A percentile compares a stretch with the other conserved stretches of the same genome.
Conservation (phyloP, 2,797 vertebrate genomes). For the Aselliscus stoliczkanus region DNA sequence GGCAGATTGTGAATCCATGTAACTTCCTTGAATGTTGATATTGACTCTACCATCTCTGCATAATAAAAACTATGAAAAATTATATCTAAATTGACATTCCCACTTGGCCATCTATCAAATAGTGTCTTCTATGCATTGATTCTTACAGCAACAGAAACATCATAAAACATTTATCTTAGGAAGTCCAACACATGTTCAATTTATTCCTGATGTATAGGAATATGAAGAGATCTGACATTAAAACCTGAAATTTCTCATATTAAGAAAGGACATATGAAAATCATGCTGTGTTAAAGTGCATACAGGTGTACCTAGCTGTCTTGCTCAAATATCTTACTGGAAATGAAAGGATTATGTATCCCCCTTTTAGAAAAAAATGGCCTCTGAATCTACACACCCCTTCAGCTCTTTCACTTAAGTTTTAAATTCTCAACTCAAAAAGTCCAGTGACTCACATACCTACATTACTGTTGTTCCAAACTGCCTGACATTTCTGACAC, state of each 20-base stretch:
- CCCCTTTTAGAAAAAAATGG: neutral
- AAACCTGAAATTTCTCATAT: neutral
- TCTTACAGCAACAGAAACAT: conserved; percentile 33
- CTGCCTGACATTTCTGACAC: neutral
- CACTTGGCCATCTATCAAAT: neutral
- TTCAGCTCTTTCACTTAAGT: neutral
- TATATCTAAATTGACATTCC: conserved; percentile 1
- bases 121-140: neutral
- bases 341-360: neutral
- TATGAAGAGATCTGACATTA: neutral
- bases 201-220: neutral
- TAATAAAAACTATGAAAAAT: neutral
- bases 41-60: neutral
- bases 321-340: neutral
- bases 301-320: neutral
- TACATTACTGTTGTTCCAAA: too few relatives aligned
- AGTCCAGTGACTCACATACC: neutral
- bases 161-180: conserved; percentile 30
- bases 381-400: neutral
- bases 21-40: neutral
- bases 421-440: neutral
- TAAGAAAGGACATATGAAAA: neutral
- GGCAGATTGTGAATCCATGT: neutral
- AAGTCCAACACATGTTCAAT: neutral
- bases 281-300: neutral